Evolutionary conservation across 2,888 invertebrate species (phyloP).

Genomic region (Pyrgus malvae): DNA sequence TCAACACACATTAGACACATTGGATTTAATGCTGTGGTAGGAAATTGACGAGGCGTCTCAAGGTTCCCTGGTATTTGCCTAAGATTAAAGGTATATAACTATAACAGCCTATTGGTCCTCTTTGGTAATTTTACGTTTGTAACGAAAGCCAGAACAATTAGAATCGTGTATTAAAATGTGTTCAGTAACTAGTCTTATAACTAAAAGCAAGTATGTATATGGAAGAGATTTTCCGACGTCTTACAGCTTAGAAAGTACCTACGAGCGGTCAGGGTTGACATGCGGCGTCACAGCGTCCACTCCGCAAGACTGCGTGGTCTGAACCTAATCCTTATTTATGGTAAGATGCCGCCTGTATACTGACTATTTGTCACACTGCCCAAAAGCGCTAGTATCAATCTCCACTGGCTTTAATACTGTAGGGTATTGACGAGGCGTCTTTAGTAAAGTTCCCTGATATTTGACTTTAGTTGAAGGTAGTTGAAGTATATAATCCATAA

Average conservation of each 20-base stretch:
- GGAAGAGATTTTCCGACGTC: slow-evolving; percentile 24
- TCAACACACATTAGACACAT: too few relatives aligned
- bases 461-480: not conserved
- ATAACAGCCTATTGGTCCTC: too few relatives aligned
- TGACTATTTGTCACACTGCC: slow-evolving; percentile 67
- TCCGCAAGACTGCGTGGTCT: slow-evolving; percentile 74
- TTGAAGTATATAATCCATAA: too few relatives aligned
- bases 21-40: too few relatives aligned
- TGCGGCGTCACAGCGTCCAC: slow-evolving; percentile 60
- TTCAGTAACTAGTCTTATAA: too few relatives aligned
- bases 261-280: slow-evolving; percentile 54
- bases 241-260: slow-evolving; percentile 10
- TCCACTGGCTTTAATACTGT: slow-evolving; percentile 53
- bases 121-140: too few relatives aligned
- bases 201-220: too few relatives aligned
- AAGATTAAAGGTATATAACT: too few relatives aligned
- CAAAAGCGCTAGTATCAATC: slow-evolving; percentile 66
- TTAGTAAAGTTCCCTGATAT: slow-evolving; percentile 6
- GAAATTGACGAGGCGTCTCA: too few relatives aligned
- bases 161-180: too few relatives aligned
- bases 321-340: slow-evolving; percentile 80
- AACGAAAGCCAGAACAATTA: too few relatives aligned
- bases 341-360: slow-evolving; percentile 76
- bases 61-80: too few relatives aligned
- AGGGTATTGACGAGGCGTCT: slow-evolving; percentile 11